Evolutionary conservation across 2,113 vertebrate genomes (phyloP).

Genomic region (Forbesichthys agassizii): DNA sequence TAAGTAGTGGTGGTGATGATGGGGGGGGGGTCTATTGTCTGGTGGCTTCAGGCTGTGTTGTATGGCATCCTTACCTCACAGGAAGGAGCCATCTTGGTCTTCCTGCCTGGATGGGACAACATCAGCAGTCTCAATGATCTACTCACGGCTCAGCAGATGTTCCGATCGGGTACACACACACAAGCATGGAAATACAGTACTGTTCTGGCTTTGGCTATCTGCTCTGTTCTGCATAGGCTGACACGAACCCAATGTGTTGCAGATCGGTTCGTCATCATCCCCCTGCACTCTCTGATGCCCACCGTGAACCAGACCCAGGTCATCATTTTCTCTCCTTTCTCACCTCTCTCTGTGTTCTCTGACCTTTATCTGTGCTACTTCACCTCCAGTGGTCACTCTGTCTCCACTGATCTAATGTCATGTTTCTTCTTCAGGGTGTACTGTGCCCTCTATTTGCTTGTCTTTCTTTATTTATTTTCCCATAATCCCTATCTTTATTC

Average conservation of each 20-base stretch:
- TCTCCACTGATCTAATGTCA: background rate
- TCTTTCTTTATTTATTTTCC: background rate
- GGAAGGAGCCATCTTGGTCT: constrained; percentile 96
- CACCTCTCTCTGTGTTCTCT: background rate
- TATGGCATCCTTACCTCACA: constrained; percentile 58
- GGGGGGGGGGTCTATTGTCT: constrained; percentile 15
- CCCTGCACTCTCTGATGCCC: constrained; percentile 96
- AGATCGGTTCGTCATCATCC: constrained; percentile 96
- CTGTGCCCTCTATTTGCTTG: background rate
- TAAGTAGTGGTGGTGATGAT: background rate
- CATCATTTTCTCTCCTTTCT: constrained; percentile 51
- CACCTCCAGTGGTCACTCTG: background rate
- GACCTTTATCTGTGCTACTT: background rate
- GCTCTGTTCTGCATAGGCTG: constrained; percentile 16
- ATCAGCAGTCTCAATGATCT: constrained; percentile 93
- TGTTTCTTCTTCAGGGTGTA: background rate
- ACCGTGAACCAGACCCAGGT: constrained; percentile 98
- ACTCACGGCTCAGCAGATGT: constrained; percentile 92
- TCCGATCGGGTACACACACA: constrained; percentile 85
- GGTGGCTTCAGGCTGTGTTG: constrained; percentile 16
- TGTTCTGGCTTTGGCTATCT: background rate
- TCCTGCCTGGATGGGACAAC: constrained; percentile 97
- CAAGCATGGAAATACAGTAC: background rate
- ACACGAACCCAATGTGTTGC: constrained; percentile 60
- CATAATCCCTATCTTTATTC: constrained; percentile 1